phyloP scores from a whole-genome alignment of 2,113 vertebrate genomes.

The Myotis davidii region DNA sequence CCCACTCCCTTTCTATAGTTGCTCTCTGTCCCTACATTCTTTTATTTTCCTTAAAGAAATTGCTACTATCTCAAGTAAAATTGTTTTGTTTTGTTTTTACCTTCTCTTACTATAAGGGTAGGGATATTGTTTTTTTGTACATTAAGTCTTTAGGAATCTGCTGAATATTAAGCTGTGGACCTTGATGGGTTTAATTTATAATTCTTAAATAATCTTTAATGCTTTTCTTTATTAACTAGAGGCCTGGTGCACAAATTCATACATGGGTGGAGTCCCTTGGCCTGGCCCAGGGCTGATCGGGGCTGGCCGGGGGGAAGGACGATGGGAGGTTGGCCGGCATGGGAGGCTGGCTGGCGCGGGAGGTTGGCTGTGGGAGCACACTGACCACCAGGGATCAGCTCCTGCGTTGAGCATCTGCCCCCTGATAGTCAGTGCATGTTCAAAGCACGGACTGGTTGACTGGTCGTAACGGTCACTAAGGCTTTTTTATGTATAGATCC shows the following conservation, averaged over 20 bases:
- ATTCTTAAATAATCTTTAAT: not conserved
- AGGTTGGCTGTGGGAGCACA: too few species aligned
- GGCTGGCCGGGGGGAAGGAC: too few species aligned
- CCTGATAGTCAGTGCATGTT: too few species aligned
- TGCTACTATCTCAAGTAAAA: not conserved
- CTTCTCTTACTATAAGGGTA: not conserved
- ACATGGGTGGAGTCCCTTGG: too few species aligned
- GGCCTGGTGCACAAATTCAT: too few species aligned
- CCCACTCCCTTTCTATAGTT: accelerated
- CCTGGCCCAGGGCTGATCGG: too few species aligned
- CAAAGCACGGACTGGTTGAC: too few species aligned
- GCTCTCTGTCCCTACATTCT: not conserved
- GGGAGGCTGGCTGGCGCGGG: too few species aligned
- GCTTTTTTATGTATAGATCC: not conserved
- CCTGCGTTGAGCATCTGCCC: too few species aligned
- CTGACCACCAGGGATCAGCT: too few species aligned
- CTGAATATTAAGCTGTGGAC: not conserved
- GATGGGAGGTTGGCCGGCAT: too few species aligned
- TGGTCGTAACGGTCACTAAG: too few species aligned
- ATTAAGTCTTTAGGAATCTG: not conserved
- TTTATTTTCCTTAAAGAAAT: not conserved
- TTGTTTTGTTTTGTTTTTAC: not conserved
- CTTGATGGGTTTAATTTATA: not conserved
- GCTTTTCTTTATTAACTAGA: not conserved
- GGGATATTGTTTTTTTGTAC: not conserved